Conservation (phyloP, 2,888 invertebrate species). For the Thymelicus lineola region DNA sequence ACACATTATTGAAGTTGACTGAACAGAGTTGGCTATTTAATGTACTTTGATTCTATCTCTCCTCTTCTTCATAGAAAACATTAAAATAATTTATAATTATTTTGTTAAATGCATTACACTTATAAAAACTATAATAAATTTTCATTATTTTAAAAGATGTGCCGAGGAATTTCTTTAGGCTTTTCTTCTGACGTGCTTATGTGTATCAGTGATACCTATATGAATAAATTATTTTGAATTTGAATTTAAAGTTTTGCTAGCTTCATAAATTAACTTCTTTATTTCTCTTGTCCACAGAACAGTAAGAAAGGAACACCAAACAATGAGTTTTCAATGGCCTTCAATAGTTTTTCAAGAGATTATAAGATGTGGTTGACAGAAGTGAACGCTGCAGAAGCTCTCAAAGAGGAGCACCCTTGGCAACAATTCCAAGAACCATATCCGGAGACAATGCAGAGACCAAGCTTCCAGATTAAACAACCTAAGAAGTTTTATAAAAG, state of each 20-base stretch:
- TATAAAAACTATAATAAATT: no score
- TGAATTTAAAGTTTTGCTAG: no score
- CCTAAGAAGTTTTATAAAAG: constrained; percentile 74
- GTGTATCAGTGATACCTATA: no score
- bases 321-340: constrained; percentile 67
- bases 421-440: constrained; percentile 83
- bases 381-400: constrained; percentile 69
- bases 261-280: constrained; percentile 2
- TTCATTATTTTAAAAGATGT: no score
- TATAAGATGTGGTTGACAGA: constrained; percentile 70
- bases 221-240: no score
- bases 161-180: no score
- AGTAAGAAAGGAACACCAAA: constrained; percentile 51
- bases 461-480: constrained; percentile 58
- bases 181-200: no score
- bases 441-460: constrained; percentile 69
- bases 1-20: no score
- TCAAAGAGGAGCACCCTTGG: constrained; percentile 86
- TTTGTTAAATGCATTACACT: neutral
- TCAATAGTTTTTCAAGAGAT: constrained; percentile 59
- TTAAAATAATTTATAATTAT: no score
- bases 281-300: constrained; percentile 60
- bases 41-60: no score
- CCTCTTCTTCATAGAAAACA: neutral
- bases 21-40: no score